Conservation (phyloP, 2,797 vertebrate genomes). For the Cynopterus sphinx region DNA sequence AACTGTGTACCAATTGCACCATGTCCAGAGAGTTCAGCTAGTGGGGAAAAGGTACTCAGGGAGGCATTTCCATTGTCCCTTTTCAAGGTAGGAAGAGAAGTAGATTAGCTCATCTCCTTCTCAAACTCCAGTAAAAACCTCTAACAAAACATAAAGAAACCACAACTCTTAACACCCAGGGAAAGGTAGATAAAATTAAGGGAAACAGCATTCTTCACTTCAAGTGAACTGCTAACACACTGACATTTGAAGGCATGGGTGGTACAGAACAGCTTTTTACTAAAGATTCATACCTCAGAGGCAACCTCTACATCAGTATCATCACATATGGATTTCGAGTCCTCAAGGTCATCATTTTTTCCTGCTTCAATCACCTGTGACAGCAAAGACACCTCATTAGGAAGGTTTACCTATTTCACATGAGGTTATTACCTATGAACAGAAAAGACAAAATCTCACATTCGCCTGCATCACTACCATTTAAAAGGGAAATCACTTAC, state of each 20-base stretch:
- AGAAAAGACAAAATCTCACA: not conserved
- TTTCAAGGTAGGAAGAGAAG: not conserved
- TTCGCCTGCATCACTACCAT: not conserved
- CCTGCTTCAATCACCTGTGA: conserved; percentile 81
- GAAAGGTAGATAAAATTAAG: not conserved
- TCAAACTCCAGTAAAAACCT: conserved; percentile 43
- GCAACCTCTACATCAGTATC: conserved; percentile 94
- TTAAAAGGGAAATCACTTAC: not conserved
- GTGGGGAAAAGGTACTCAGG: not conserved
- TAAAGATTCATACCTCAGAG: conserved; percentile 87
- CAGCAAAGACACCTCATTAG: conserved; percentile 52
- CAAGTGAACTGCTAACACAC: not conserved
- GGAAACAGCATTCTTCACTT: not conserved
- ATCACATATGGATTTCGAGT: conserved; percentile 93
- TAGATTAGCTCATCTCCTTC: conserved; percentile 5
- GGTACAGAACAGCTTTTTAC: not conserved
- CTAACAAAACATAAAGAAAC: conserved; percentile 50
- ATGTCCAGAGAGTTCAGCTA: not conserved
- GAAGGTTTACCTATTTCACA: conserved; percentile 14
- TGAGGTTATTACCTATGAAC: not conserved
- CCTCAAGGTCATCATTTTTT: conserved; percentile 89
- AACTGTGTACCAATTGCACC: not conserved
- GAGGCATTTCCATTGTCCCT: not conserved
- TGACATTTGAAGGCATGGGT: not conserved
- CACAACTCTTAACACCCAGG: not conserved